Conservation (phyloP, 2,797 vertebrate species). For the Neosalanx taihuensis region DNA sequence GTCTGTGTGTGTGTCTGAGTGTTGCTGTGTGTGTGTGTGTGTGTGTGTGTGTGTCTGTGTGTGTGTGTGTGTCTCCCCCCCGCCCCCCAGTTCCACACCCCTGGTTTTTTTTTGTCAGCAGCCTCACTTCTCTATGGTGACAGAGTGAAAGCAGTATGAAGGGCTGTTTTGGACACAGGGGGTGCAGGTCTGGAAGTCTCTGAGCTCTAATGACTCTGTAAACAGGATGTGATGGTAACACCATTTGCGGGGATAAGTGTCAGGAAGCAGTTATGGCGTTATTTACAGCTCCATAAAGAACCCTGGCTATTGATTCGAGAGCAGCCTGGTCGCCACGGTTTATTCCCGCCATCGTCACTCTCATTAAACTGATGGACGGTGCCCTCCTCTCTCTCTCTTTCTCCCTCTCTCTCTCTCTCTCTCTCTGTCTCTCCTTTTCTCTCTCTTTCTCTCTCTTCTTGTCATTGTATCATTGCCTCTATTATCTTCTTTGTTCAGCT, state of each 20-base stretch:
- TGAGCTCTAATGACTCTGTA: slow-evolving; percentile 63
- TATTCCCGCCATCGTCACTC: slow-evolving; percentile 73
- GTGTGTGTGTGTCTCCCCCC: neutral
- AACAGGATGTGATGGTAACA: slow-evolving; percentile 69
- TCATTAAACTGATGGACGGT: slow-evolving; percentile 76
- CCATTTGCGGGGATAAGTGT: slow-evolving; percentile 68
- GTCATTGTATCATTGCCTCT: neutral
- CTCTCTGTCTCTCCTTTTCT: no score
- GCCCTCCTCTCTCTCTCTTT: slow-evolving; percentile 19
- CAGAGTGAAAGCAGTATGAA: slow-evolving; percentile 13
- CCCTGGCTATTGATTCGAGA: slow-evolving; percentile 73
- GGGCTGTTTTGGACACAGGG: slow-evolving; percentile 36
- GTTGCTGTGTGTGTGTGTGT: no score
- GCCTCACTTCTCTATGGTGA: neutral
- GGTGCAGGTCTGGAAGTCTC: slow-evolving; percentile 56
- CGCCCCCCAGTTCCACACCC: no score
- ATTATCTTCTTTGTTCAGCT: neutral
- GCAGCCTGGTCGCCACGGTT: slow-evolving; percentile 66
- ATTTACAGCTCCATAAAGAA: slow-evolving; percentile 73
- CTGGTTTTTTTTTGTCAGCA: slow-evolving; percentile 30
- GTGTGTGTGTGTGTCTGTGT: no score
- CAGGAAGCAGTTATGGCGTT: slow-evolving; percentile 70
- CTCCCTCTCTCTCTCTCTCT: no score
- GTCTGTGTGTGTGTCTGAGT: no score
- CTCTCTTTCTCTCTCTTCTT: slow-evolving; percentile 1